Base-by-base conservation (phyloP, 2,888 invertebrate genomes). In the Zygogramma bicolorata region DNA sequence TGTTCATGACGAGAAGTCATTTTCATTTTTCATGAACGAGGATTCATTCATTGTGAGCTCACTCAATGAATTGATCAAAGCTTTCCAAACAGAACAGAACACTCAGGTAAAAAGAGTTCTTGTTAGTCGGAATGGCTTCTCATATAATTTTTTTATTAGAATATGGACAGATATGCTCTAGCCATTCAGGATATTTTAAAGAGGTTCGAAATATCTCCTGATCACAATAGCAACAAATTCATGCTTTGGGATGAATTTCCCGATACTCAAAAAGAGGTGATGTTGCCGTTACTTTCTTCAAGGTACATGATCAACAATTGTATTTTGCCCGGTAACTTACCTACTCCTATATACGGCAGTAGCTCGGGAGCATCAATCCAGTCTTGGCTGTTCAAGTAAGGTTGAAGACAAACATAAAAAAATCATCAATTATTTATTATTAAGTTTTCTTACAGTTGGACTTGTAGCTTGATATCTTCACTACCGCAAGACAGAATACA, bases 131-230 rank as follows among this genome's bases (percentile, higher is more conserved):
- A n/a, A n/a, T n/a, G n/a, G n/a, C 25, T 13, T 18, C 68, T 34
- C 34, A 34, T 29, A 40, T 10, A 15, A n/a, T 15, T 42, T 15
- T 15, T 42, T 42, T 42, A 15, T 15, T 42, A 92, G 89, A 92
- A 92, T 79, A 93, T 94, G 89, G 94, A 95, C 83, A 91, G 92
- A 80, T 94, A 94, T 82, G 93, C 95, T 0, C 85, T 95, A 71
- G 95, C 94, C 0, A 95, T 95, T 81, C 92, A 95, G 87, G 95
- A 94, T 84, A 93, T 94, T 75, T 86, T 95, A 57, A 92, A 92
- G 81, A 89, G 90, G 0, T 93, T 93, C 77, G 91, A 91, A 18
- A 93, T 95, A 71, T 92, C 92, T 0, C 93, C 93, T 0, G 89
- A 89, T 65, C 90, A 82, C 18, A 74, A 42, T 8, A 85, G 91